phyloP scores from a whole-genome alignment of 2,113 vertebrate genomes.

The Gymnogyps californianus region DNA sequence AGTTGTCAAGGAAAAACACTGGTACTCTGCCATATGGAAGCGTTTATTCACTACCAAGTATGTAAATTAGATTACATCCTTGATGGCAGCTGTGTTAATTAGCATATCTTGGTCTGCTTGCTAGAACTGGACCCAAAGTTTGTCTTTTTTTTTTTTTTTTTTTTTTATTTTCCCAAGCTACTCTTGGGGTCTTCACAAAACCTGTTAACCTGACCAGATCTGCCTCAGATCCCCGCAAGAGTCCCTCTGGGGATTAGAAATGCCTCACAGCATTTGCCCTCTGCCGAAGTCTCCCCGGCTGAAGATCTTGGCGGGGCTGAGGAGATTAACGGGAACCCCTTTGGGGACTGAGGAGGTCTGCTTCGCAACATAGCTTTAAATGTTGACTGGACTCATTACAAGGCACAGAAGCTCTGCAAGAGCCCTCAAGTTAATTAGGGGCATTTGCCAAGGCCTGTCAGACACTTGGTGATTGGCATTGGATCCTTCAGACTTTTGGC shows the following conservation, averaged over 20 bases:
- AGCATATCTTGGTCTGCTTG: slow-evolving; percentile 27
- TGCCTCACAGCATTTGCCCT: background rate
- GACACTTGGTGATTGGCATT: background rate
- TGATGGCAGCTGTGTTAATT: slow-evolving; percentile 51
- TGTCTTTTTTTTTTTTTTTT: background rate
- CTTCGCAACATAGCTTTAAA: background rate
- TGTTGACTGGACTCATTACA: background rate
- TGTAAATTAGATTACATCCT: slow-evolving; percentile 66
- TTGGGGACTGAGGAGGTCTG: background rate
- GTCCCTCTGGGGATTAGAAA: background rate
- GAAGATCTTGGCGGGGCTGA: background rate
- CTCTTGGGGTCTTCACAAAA: background rate
- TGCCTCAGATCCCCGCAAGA: background rate
- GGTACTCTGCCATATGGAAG: slow-evolving; percentile 63
- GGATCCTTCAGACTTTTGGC: slow-evolving; percentile 52
- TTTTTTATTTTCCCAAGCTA: background rate
- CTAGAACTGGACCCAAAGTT: slow-evolving; percentile 11
- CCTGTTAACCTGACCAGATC: background rate
- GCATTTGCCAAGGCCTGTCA: slow-evolving; percentile 57
- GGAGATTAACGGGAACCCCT: background rate
- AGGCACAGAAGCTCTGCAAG: slow-evolving; percentile 11
- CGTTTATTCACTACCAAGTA: slow-evolving; percentile 55
- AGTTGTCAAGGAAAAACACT: slow-evolving; percentile 63
- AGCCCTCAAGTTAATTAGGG: slow-evolving; percentile 35
- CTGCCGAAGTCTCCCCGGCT: background rate